Base-by-base conservation (phyloP, 1,140 invertebrate genomes). In the Drosophila ogumai region DNA sequence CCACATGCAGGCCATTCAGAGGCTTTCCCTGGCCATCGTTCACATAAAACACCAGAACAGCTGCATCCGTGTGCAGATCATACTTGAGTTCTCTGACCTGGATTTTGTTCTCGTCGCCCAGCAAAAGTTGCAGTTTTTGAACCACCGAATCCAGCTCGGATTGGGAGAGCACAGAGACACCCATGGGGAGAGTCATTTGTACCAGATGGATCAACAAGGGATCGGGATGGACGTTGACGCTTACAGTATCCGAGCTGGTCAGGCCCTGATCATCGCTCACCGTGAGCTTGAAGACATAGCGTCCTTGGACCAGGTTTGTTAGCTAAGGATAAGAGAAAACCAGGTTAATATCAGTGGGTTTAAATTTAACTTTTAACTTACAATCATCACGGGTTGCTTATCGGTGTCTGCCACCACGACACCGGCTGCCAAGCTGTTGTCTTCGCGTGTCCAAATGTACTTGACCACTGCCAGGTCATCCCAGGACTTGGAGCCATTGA, bases 181-280 rank as follows among this genome's bases (percentile, higher is more conserved):
- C 95, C 34, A 95, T 95, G 68, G 96, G 96, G 7, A 98, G 92
- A 0, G 96, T 96, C 79, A 98, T 92, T 93, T 98, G 97, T 7
- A 98, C 94, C 46, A 98, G 93, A 92, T 97, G 95, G 79, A 95
- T 93, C 28, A 96, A 92, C 80, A 96, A 93, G 0, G 95, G 95
- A 93, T 97, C 97, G 88, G 95, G 94, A 93, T 97, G 97, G 0
- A 99, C 96, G 87, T 96, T 96, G 8, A 99, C 94, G 47, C 96
- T 97, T 6, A 97, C 96, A 8, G 96, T 96, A 91, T 98, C 97
- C 17, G 95, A 95, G 79, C 95, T 95, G 1, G 94, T 95, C 13
- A 97, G 93, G 3, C 98, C 98, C 93, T 99, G 97, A 63, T 97
- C 96, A 93, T 99, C 98, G 43, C 94, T 96, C 6, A 99, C 98